Conservation (phyloP, 2,888 invertebrate genomes). For the Eutolmus rufibarbis region DNA sequence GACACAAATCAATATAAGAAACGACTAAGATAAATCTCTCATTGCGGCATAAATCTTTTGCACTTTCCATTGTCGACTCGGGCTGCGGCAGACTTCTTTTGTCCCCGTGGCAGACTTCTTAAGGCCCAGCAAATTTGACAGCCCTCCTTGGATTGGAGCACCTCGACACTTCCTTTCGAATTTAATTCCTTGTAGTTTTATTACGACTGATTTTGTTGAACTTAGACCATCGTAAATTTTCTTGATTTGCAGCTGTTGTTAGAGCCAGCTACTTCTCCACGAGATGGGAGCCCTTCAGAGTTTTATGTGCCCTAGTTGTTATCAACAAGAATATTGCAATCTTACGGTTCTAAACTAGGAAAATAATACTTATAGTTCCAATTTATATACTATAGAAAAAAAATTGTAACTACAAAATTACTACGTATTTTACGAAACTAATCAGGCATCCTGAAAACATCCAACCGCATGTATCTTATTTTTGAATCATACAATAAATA, state of each 20-base stretch:
- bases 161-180: not conserved
- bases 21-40: constrained; percentile 43
- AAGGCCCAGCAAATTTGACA: constrained; percentile 5
- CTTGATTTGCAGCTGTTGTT: constrained; percentile 13
- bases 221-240: constrained; percentile 9
- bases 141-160: not conserved
- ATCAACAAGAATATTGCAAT: not conserved
- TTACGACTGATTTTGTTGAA: constrained; percentile 2
- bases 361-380: no score
- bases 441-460: no score
- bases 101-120: not conserved
- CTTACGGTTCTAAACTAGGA: no score
- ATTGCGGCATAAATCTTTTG: constrained; percentile 44
- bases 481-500: no score
- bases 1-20: constrained; percentile 45
- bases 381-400: no score
- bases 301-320: not conserved
- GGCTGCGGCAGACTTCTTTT: not conserved
- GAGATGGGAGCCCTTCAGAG: not conserved
- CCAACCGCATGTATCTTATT: no score
- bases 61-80: constrained; percentile 36
- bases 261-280: not conserved
- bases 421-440: no score
- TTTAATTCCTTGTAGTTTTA: constrained; percentile 23
- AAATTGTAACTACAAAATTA: no score